Conservation (phyloP, 1,140 invertebrate genomes). For the Neodiprion fabricii region DNA sequence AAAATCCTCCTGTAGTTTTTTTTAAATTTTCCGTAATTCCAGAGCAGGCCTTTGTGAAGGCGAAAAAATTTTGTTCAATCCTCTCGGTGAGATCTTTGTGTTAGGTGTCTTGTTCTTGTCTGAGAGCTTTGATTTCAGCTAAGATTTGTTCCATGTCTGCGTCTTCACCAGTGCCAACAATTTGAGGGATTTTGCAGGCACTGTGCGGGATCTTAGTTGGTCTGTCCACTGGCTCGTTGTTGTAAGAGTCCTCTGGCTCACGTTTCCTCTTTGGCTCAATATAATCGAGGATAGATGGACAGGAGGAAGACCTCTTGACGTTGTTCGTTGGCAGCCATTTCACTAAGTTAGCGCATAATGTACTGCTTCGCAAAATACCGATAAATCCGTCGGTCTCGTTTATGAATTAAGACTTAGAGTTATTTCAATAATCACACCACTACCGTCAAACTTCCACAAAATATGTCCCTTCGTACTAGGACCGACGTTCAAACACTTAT, state of each 20-base stretch:
- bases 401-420: background rate
- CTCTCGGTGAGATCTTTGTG: background rate
- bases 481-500: too few species aligned
- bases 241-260: background rate
- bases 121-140: background rate
- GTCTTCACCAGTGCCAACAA: background rate
- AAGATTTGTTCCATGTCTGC: background rate
- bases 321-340: constrained; percentile 62
- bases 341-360: constrained; percentile 17
- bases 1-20: too few species aligned
- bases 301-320: constrained; percentile 49
- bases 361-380: background rate
- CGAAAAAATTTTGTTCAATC: background rate
- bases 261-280: background rate
- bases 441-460: too few species aligned
- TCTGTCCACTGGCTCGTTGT: background rate
- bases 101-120: background rate
- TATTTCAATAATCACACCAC: background rate
- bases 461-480: too few species aligned
- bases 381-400: background rate
- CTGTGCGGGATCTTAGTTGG: constrained; percentile 1
- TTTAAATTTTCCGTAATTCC: too few species aligned
- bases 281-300: constrained; percentile 1
- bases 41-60: background rate
- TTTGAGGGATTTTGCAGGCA: background rate